Base-by-base conservation (phyloP, 2,888 invertebrate genomes). In the Leucophora obtusa region DNA sequence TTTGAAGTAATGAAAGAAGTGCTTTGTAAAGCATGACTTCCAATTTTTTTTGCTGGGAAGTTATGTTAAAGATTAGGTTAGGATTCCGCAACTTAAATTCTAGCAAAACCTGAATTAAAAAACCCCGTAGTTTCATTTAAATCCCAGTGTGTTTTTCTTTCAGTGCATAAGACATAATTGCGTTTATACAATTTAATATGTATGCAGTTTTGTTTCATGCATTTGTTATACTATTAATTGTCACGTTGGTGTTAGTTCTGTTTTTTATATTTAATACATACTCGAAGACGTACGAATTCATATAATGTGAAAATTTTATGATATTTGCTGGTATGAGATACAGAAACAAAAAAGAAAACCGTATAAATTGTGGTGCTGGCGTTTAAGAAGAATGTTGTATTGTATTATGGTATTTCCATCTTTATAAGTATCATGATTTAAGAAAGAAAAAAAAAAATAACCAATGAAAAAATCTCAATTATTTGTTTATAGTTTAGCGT, bases 401-500 rank as follows among this genome's bases (percentile, higher is more conserved):
- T 47, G 47, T 47, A 62, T 50, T 62, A 28, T 47, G 47, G 47
- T 47, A 43, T 11, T 60, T 60, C 14, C 59, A 59, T 24, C 47
- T 62, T 62, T 62, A 62, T 62, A 47, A 62, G 47, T 62, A n/a
- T n/a, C n/a, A 62, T 50, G 62, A 50, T 62, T 18, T 28, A 43
- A 14, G 14, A 17, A 28, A 54, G 8, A 35, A 47, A 50, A 51
- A 47, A 63, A 63, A 18, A 14, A 65, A 35, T 1, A 7, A 1
- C 4, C 3, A 35, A 43, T 43, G 43, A 75, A 75, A 68, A 24
- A 58, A 80, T 80, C 24, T 58, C 68, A 80, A 80, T 53, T 80
- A 80, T 80, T 80, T 80, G 75, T 75, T 80, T 75, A 80, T 75
- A 53, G 68, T 75, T 80, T 75, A 63, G 75, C 79, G 71, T 75